Percentiles rank a stretch among this genome's conserved stretches.
These are phyloP conservation scores for Nebria salina DNA, from an alignment of 2,888 invertebrate genomes.

Conservation along the genomic window DNA sequence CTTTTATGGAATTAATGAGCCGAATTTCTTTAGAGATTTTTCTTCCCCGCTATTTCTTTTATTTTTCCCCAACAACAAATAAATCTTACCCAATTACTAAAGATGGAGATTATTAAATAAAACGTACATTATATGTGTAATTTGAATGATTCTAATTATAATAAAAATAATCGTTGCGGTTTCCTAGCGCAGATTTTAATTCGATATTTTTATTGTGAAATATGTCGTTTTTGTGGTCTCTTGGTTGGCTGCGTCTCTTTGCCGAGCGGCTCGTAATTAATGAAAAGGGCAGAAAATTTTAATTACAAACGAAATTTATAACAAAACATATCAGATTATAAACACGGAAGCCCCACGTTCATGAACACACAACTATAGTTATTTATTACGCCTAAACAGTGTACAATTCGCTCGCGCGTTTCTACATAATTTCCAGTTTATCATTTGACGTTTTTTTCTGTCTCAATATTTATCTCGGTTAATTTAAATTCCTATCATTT, in stretches of 20 bases:
- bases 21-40: neutral
- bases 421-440: neutral
- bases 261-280: neutral
- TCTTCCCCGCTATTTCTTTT: neutral
- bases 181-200: neutral
- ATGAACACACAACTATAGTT: neutral
- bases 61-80: neutral
- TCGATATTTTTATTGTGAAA: neutral
- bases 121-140: no score
- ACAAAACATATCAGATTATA: conserved; percentile 1
- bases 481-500: neutral
- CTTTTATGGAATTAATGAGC: neutral
- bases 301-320: conserved; percentile 1
- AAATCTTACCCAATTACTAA: no score
- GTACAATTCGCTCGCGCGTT: neutral
- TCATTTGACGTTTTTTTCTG: neutral
- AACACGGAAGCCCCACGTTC: neutral
- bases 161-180: neutral
- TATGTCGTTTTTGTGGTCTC: neutral
- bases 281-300: neutral
- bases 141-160: neutral
- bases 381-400: neutral
- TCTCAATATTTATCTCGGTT: neutral
- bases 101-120: no score
- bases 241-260: neutral